phyloP scores from a whole-genome alignment of 2,888 invertebrate species.

The Lasioglossum villosulum region DNA sequence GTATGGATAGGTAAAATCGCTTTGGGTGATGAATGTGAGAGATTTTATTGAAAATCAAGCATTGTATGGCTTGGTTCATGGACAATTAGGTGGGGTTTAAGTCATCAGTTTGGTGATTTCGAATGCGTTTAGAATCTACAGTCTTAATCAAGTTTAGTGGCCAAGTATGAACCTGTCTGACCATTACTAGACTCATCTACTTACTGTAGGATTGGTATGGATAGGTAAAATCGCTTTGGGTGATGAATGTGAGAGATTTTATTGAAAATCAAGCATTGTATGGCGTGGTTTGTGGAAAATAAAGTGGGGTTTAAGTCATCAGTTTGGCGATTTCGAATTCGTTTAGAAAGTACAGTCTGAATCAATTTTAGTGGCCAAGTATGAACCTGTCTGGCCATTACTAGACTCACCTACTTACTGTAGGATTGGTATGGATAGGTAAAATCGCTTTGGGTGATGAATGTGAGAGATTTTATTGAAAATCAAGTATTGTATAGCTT shows the following conservation, averaged over 20 bases:
- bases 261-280: not conserved
- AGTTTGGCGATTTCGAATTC: fast-evolving
- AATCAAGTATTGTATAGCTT: not conserved
- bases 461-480: not conserved
- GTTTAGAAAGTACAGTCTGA: no score
- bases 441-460: not conserved
- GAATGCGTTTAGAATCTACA: no score
- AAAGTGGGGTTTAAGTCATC: not conserved
- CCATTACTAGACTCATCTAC: not conserved
- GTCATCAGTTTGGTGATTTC: not conserved
- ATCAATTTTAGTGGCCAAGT: no score
- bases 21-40: not conserved
- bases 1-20: not conserved
- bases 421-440: not conserved
- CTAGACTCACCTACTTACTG: not conserved
- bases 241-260: not conserved
- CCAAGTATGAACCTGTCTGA: not conserved
- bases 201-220: not conserved
- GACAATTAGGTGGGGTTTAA: not conserved
- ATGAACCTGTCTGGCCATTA: not conserved
- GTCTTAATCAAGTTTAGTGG: no score
- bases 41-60: not conserved
- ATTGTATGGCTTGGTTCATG: not conserved
- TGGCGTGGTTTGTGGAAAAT: not conserved
- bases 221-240: not conserved